Base-by-base conservation (phyloP, 2,888 invertebrate species). In the Chloroclysta siterata region DNA sequence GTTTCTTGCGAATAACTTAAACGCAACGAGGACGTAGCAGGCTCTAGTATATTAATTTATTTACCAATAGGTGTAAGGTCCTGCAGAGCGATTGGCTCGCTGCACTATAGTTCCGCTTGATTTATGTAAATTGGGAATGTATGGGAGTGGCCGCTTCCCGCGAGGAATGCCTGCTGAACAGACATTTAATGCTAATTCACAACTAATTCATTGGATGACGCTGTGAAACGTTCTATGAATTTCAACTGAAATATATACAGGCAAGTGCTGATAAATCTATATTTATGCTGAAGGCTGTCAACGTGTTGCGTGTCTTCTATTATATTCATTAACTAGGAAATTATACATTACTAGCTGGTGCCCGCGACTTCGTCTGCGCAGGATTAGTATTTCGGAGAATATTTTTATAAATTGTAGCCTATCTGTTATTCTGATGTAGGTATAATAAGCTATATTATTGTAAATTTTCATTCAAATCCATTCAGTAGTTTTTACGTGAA, bases 121-220 rank as follows among this genome's bases (percentile, higher is more conserved):
- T 86, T 85, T 84, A 86, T 86, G 83, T 80, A 85, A 82, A 85
- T 85, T 83, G 82, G 76, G 77, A 76, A 78, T 69, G 74, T 78
- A 77, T 75, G 71, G 73, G 70, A 68, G 71, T 47, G 55, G 70
- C 59, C 56, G 13, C 54, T 39, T 57, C 71, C 68, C 65, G 67
- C 62, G 56, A 69, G 61, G 61, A 76, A 79, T 77, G 76, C 76
- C 72, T 79, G 76, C 77, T 77, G 73, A 74, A 69, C 66, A 63
- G 68, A 65, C 66, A 66, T 66, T 71, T 66, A 65, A 56, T 59
- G 39, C 42, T 53, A 59, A 69, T 69, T 60, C 60, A 61, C 67
- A 66, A 66, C 56, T 65, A 68, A 69, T 68, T 68, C 63, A 66
- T 59, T 63, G 22, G 44, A 48, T 41, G 44, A 28, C 29, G 17